Conservation (phyloP, 2,888 invertebrate species). For the Anorthoa munda region DNA sequence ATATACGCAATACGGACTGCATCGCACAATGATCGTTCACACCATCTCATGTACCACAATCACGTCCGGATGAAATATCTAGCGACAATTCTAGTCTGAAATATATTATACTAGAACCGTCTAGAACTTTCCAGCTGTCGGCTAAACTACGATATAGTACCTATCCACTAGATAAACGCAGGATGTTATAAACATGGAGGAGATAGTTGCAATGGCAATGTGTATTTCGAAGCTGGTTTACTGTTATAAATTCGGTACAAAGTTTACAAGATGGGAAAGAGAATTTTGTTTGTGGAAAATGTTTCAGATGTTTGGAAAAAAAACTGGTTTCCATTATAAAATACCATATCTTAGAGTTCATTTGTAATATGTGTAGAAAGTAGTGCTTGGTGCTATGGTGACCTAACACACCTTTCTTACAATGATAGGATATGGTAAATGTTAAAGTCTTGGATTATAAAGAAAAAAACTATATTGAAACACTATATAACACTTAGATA, state of each 20-base stretch:
- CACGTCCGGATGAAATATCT: slow-evolving; percentile 80
- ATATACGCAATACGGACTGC: slow-evolving; percentile 43
- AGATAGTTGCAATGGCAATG: slow-evolving; percentile 41
- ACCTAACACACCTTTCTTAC: too few species aligned
- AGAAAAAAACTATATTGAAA: too few species aligned
- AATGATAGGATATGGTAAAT: too few species aligned
- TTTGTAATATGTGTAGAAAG: too few species aligned
- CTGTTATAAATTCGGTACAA: slow-evolving; percentile 32
- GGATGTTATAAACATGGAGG: slow-evolving; percentile 57
- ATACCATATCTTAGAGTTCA: too few species aligned
- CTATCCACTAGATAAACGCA: slow-evolving; percentile 48
- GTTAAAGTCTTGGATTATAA: too few species aligned
- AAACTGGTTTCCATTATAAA: too few species aligned
- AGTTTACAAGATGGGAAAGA: slow-evolving; percentile 8
- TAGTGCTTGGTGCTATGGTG: too few species aligned
- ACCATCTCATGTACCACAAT: slow-evolving; percentile 70
- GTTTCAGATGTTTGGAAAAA: slow-evolving; percentile 1
- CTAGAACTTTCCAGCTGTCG: slow-evolving; percentile 69
- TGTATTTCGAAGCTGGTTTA: slow-evolving; percentile 28
- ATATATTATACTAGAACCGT: slow-evolving; percentile 69
- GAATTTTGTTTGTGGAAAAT: slow-evolving; percentile 33
- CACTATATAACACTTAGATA: too few species aligned
- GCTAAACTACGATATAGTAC: slow-evolving; percentile 69
- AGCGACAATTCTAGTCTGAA: slow-evolving; percentile 62
- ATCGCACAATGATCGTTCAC: slow-evolving; percentile 62